Percentiles rank a stretch among this genome's conserved stretches.
Conservation (phyloP, 2,113 vertebrate genomes). For the Blennius ocellaris region DNA sequence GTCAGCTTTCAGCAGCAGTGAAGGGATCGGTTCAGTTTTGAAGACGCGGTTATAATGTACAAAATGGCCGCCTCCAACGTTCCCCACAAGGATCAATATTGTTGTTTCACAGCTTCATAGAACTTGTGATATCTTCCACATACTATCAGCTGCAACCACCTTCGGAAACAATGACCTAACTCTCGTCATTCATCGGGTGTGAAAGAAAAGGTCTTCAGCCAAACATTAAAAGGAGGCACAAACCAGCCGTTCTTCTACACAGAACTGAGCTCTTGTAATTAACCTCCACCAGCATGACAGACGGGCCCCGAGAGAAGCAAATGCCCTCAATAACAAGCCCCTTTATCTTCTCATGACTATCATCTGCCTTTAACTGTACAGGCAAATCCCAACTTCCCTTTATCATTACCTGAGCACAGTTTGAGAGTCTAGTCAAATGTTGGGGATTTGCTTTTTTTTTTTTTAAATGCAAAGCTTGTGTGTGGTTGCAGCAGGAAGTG, state of each 20-base stretch:
- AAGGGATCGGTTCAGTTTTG: no score
- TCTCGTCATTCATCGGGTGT: neutral
- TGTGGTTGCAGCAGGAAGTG: slow-evolving; percentile 56
- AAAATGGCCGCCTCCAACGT: no score
- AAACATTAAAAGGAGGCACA: slow-evolving; percentile 17
- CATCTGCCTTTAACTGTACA: slow-evolving; percentile 10
- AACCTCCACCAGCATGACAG: slow-evolving; percentile 25
- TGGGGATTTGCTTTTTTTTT: slow-evolving; percentile 28
- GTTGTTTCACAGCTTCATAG: no score
- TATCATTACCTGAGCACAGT: slow-evolving; percentile 4
- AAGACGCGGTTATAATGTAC: no score
- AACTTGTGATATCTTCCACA: no score
- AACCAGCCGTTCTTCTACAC: neutral
- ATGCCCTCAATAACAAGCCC: slow-evolving; percentile 39
- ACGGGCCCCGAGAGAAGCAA: slow-evolving; percentile 19
- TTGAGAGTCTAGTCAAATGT: slow-evolving; percentile 60
- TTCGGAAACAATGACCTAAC: neutral
- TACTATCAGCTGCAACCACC: slow-evolving; percentile 17
- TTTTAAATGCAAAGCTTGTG: no score
- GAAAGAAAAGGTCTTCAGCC: slow-evolving; percentile 21
- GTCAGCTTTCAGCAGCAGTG: neutral
- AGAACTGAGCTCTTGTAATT: slow-evolving; percentile 20
- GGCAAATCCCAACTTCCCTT: slow-evolving; percentile 46
- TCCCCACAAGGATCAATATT: no score
- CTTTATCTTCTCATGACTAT: slow-evolving; percentile 28